Evolutionary conservation across 2,113 vertebrate species (phyloP), one percentile per base, ranked within the genome.

Genomic region (Cervus canadensis): DNA sequence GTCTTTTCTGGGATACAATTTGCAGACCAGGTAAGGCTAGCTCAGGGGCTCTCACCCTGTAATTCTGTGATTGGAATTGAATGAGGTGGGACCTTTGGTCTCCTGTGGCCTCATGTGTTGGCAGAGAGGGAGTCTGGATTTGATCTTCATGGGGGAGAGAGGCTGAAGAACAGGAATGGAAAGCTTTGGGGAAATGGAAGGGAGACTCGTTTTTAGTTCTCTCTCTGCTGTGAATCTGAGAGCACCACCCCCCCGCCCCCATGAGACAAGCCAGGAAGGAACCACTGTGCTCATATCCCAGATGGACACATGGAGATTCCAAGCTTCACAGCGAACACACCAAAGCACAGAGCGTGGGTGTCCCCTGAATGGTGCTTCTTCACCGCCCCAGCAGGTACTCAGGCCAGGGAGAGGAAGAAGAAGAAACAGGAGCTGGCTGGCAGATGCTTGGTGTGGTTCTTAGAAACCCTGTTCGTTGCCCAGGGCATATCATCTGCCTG

Each of bases 291-390:
- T 17, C 83, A 5, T 1, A 0, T n/a, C 28, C 8, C 7, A n/a
- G 26, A 17, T 6, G 28, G 50, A 50, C 26, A 36, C 52, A 13
- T 3, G 9, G 87, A 50, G 36, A 40, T 21, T 79, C 12, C 56
- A 30, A n/a, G 62, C 2, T 28, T 16, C 52, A 45, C 21, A 30
- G 84, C 13, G 85, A 45, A 60, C 21, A 11, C 5, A 12, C 17
- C 0, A 0, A 16, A 5, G 13, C 14, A 3, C 8, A 16, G 8
- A 48, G 14, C 0, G 0, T 3, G 1, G 2, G 30, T 21, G 30
- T 33, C 30, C 50, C 64, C 74, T 1, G 12, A 21, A 11, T 1
- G 0, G 13, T n/a, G 28, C 19, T 89, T 50, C 84, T 17, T 33
- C 11, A 3, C 43, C 7, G 3, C 36, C 15, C 7, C 3, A 0